These are phyloP conservation scores for Anoplolepis gracilipes DNA, from an alignment of 1,140 invertebrate genomes.

Conservation along the genomic window DNA sequence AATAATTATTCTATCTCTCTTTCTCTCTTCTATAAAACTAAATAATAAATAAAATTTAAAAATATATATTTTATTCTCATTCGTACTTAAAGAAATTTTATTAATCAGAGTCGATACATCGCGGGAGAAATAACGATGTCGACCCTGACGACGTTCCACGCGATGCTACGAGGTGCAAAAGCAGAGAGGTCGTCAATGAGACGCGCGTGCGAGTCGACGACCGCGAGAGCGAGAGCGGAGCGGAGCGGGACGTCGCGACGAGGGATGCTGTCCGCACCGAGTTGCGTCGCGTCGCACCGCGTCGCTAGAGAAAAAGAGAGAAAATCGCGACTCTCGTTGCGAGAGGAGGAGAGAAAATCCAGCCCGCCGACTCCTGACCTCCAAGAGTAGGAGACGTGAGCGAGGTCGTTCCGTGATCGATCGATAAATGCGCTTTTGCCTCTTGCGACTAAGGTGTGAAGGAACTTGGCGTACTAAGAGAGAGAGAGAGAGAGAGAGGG, in stretches of 20 bases:
- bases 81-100: background rate
- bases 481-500: background rate
- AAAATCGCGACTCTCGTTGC: background rate
- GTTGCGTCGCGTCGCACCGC: slow-evolving; percentile 13
- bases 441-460: slow-evolving; percentile 66
- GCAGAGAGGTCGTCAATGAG: slow-evolving; percentile 48
- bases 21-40: background rate
- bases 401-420: slow-evolving; percentile 75
- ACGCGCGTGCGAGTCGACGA: slow-evolving; percentile 63
- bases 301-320: slow-evolving; percentile 44
- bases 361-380: slow-evolving; percentile 71
- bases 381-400: slow-evolving; percentile 72
- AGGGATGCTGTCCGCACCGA: slow-evolving; percentile 56
- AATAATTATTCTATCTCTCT: background rate
- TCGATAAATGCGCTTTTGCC: slow-evolving; percentile 71
- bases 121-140: background rate
- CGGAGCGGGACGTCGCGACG: slow-evolving; percentile 34
- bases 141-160: background rate
- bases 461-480: slow-evolving; percentile 56
- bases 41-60: too few species aligned
- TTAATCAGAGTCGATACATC: background rate
- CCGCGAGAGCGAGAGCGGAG: slow-evolving; percentile 40
- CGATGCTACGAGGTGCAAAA: background rate
- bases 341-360: slow-evolving; percentile 63
- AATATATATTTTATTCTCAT: background rate